phyloP scores from a whole-genome alignment of 1,140 invertebrate genomes.

The Leguminivora glycinivorella region DNA sequence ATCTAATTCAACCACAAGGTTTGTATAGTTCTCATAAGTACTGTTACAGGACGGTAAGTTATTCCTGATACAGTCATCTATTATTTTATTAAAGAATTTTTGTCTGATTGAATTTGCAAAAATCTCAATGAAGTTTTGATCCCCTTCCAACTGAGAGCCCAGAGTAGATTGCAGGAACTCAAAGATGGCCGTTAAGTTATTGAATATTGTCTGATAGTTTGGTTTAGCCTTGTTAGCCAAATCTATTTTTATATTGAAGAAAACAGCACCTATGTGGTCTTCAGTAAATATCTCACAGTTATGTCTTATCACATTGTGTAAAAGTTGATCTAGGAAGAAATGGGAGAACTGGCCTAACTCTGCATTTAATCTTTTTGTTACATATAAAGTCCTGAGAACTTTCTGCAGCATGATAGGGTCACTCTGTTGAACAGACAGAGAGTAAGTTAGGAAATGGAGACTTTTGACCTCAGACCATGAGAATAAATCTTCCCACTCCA shows the following conservation, averaged over 20 bases:
- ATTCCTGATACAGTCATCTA: constrained; percentile 65
- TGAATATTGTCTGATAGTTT: constrained; percentile 68
- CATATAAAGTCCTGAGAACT: constrained; percentile 61
- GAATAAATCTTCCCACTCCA: constrained; percentile 70
- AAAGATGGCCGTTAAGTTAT: constrained; percentile 70
- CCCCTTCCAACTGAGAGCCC: constrained; percentile 57
- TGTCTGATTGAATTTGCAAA: constrained; percentile 58
- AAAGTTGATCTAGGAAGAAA: constrained; percentile 63
- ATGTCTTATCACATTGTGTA: constrained; percentile 63
- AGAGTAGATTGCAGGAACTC: constrained; percentile 70
- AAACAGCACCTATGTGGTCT: constrained; percentile 59
- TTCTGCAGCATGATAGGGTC: constrained; percentile 58
- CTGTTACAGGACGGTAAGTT: constrained; percentile 65
- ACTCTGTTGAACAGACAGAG: constrained; percentile 64
- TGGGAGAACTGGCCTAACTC: constrained; percentile 63
- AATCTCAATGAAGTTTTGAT: constrained; percentile 60
- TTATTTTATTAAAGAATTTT: constrained; percentile 67
- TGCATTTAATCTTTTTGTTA: constrained; percentile 56
- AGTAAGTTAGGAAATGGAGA: constrained; percentile 56
- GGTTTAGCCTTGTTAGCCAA: constrained; percentile 56
- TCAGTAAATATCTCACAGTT: constrained; percentile 73
- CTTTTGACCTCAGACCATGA: constrained; percentile 61
- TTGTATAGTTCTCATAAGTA: constrained; percentile 64
- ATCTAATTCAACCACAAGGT: constrained; percentile 66
- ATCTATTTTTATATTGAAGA: constrained; percentile 71